Conservation (phyloP, 2,888 invertebrate species). For the Melolontha melolontha region DNA sequence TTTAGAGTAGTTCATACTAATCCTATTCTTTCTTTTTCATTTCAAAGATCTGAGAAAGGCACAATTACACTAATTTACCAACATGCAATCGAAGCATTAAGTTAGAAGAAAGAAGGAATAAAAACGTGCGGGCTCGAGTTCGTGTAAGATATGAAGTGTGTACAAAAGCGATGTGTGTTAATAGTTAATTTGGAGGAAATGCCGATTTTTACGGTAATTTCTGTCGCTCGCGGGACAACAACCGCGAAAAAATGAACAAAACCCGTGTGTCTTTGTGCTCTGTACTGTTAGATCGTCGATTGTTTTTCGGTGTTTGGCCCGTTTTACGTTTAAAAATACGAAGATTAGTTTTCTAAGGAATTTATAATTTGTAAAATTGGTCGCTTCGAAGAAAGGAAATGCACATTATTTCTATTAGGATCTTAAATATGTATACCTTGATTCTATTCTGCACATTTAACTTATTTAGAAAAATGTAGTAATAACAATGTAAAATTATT, state of each 20-base stretch:
- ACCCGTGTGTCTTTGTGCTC: too few species aligned
- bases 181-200: conserved; percentile 33
- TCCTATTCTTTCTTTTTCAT: not conserved
- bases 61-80: conserved; percentile 33
- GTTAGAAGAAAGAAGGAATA: conserved; percentile 2
- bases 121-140: not conserved
- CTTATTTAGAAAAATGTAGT: too few species aligned
- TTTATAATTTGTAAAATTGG: too few species aligned
- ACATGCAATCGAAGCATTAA: conserved; percentile 40
- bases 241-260: conserved; percentile 5
- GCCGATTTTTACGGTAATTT: conserved; percentile 41
- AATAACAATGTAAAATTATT: too few species aligned
- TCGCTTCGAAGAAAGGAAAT: too few species aligned
- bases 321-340: too few species aligned
- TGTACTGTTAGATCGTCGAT: too few species aligned
- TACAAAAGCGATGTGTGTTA: conserved; percentile 10
- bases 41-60: conserved; percentile 4
- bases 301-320: too few species aligned
- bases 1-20: not conserved
- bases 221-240: conserved; percentile 15
- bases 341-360: too few species aligned
- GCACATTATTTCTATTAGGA: too few species aligned
- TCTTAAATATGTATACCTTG: too few species aligned
- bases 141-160: not conserved
- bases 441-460: too few species aligned